Percentiles rank a stretch among this genome's conserved stretches.
phyloP scores from a whole-genome alignment of 2,888 invertebrate species.

The Pediacus dermestoides region DNA sequence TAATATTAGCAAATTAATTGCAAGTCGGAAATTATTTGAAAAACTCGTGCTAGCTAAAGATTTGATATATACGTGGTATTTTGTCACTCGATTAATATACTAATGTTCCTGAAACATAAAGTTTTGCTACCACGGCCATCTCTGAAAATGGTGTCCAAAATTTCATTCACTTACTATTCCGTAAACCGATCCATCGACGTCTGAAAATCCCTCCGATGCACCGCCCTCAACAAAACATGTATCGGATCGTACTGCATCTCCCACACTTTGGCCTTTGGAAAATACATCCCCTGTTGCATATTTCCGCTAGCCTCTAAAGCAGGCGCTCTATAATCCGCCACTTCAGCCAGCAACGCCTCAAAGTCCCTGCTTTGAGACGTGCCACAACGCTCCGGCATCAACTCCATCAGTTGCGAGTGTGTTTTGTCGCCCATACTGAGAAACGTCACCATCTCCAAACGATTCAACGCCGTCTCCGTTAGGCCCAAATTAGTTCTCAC shows the following conservation, averaged over 20 bases:
- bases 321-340: slow-evolving; percentile 66
- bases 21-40: neutral
- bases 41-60: too few relatives aligned
- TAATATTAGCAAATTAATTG: slow-evolving; percentile 12
- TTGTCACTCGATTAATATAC: neutral
- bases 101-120: neutral
- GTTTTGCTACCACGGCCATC: too few relatives aligned
- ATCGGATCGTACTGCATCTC: slow-evolving; percentile 90
- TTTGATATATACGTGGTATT: neutral
- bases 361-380: slow-evolving; percentile 86
- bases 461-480: slow-evolving; percentile 59
- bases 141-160: too few relatives aligned
- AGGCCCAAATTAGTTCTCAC: slow-evolving; percentile 80
- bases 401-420: slow-evolving; percentile 90
- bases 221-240: slow-evolving; percentile 84
- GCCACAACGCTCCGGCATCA: slow-evolving; percentile 95
- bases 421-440: slow-evolving; percentile 93
- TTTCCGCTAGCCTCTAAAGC: slow-evolving; percentile 77
- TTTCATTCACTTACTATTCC: slow-evolving; percentile 68
- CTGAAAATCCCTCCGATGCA: slow-evolving; percentile 90
- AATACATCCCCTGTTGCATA: slow-evolving; percentile 80
- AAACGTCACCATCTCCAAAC: slow-evolving; percentile 89
- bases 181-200: slow-evolving; percentile 91
- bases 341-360: slow-evolving; percentile 76
- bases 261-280: slow-evolving; percentile 79